Percentiles rank a stretch among this genome's conserved stretches.
Conservation (phyloP, 2,888 invertebrate genomes). For the Apeira syringaria region DNA sequence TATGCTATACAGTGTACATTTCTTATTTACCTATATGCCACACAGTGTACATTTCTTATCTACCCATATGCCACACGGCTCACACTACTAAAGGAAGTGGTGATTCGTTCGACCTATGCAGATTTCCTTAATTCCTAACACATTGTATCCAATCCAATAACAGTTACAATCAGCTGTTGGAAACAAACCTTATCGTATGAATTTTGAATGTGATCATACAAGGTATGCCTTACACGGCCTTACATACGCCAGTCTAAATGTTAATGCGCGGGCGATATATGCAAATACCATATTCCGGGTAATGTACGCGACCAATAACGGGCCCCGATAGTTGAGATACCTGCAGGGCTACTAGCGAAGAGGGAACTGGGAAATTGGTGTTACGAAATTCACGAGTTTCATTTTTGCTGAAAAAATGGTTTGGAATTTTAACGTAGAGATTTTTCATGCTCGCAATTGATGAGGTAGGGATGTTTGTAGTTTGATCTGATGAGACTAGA, state of each 20-base stretch:
- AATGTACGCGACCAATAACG: slow-evolving; percentile 63
- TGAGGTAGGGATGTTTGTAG: too few relatives aligned
- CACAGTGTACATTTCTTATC: too few relatives aligned
- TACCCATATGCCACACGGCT: too few relatives aligned
- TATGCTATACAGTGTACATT: too few relatives aligned
- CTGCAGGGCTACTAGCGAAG: background rate
- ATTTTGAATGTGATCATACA: slow-evolving; percentile 15
- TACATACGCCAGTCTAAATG: slow-evolving; percentile 56
- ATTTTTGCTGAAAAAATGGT: background rate
- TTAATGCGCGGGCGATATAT: slow-evolving; percentile 71
- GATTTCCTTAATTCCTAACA: too few relatives aligned
- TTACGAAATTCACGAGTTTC: background rate
- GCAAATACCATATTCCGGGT: slow-evolving; percentile 67
- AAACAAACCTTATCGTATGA: background rate
- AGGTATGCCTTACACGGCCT: slow-evolving; percentile 1
- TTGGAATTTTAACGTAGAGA: too few relatives aligned
- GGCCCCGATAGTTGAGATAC: slow-evolving; percentile 13
- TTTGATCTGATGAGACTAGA: too few relatives aligned
- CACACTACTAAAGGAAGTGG: too few relatives aligned
- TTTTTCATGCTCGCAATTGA: background rate
- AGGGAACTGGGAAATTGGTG: background rate
- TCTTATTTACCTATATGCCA: too few relatives aligned
- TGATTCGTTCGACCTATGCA: too few relatives aligned
- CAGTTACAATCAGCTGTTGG: background rate
- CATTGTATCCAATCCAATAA: too few relatives aligned